Conservation (phyloP, 2,888 invertebrate species). For the Macrophya alboannulata region DNA sequence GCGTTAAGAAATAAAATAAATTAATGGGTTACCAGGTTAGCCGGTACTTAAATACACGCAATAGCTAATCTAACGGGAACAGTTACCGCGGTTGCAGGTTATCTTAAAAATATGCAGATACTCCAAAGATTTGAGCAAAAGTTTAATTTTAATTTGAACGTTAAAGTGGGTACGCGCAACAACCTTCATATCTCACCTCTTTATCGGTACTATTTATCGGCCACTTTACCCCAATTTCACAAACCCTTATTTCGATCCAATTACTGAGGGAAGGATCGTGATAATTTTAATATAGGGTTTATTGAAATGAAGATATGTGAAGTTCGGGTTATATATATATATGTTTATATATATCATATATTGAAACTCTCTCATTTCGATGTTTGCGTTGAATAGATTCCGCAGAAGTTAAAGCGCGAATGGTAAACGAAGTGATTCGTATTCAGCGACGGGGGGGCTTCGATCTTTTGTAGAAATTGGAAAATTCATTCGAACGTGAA, state of each 20-base stretch:
- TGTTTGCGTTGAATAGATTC: conserved; percentile 8
- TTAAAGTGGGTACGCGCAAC: neutral
- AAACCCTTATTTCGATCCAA: neutral
- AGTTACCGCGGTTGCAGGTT: conserved; percentile 18
- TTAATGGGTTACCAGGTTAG: neutral
- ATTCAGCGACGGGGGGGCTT: neutral
- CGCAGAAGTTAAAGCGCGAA: conserved; percentile 7
- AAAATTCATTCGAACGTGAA: conserved; percentile 35
- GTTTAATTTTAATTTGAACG: conserved; percentile 22
- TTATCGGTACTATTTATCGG: conserved; percentile 44
- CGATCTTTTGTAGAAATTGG: conserved; percentile 22
- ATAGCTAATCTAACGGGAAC: conserved; percentile 40
- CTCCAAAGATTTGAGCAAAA: conserved; percentile 16
- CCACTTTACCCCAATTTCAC: neutral
- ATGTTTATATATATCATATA: no score
- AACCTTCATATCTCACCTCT: conserved; percentile 15
- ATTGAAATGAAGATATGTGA: neutral
- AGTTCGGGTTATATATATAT: neutral
- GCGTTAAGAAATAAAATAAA: conserved; percentile 33
- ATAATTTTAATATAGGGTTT: neutral
- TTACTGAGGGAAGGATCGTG: neutral
- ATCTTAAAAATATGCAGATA: conserved; percentile 51
- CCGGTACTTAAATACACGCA: conserved; percentile 34
- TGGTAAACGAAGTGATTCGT: conserved; percentile 25
- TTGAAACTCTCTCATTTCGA: neutral